Conservation (phyloP, 2,888 invertebrate genomes). For the Syritta pipiens region DNA sequence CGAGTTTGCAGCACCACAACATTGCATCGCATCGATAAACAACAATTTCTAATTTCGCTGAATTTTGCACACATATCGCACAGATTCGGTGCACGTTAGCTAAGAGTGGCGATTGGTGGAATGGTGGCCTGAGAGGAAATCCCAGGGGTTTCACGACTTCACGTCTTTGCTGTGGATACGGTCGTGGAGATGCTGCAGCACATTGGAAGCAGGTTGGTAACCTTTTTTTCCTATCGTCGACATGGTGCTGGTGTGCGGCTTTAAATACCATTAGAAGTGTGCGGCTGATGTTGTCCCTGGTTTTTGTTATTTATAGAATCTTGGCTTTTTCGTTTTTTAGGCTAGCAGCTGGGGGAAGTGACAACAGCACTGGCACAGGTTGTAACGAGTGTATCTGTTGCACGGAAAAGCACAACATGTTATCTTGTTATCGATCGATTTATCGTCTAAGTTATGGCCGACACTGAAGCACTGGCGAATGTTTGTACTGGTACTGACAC, state of each 20-base stretch:
- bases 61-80: slow-evolving; percentile 55
- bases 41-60: slow-evolving; percentile 56
- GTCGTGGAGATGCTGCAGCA: slow-evolving; percentile 19
- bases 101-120: neutral
- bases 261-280: slow-evolving; percentile 44
- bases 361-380: neutral
- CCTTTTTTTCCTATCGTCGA: slow-evolving; percentile 32
- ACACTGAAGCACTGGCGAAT: slow-evolving; percentile 16
- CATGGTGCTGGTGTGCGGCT: slow-evolving; percentile 27
- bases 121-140: no score
- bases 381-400: neutral
- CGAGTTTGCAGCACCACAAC: neutral
- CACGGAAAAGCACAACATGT: slow-evolving; percentile 18
- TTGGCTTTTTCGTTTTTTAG: neutral
- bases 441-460: slow-evolving; percentile 51
- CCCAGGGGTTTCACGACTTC: slow-evolving; percentile 43
- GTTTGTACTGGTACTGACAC: slow-evolving; percentile 28
- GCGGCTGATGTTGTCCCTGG: slow-evolving; percentile 29
- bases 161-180: slow-evolving; percentile 11
- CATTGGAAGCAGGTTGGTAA: slow-evolving; percentile 46
- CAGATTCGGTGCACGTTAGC: slow-evolving; percentile 29
- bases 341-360: neutral
- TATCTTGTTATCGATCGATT: slow-evolving; percentile 66
- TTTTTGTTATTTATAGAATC: slow-evolving; percentile 37
- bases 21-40: slow-evolving; percentile 16